Base-by-base conservation (phyloP, 2,113 vertebrate species). In the Lamprotornis superbus region DNA sequence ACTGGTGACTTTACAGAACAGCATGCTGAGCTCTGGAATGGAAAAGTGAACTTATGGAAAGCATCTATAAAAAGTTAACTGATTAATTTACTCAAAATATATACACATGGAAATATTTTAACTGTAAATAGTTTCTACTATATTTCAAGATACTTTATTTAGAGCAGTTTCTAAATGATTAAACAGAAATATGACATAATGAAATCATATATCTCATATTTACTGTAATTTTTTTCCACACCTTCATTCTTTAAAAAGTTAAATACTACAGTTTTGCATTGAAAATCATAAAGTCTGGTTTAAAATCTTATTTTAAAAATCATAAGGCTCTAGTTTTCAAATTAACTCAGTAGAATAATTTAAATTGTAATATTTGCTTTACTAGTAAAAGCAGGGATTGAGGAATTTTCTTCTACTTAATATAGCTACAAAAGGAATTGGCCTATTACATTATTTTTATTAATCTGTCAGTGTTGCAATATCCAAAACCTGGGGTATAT, bases 321-420 rank as follows among this genome's bases (percentile, higher is more conserved):
- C 93, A 93, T 83, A 60, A 93, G 82, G 77, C 64, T 98, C 70
- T 94, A 93, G 75, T 95, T 96, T 97, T 96, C 92, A 94, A 95
- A 96, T 94, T 96, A 56, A 87, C 93, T 70, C 57, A 77, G 83
- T 46, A 89, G 63, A 91, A 90, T 95, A 96, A 97, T 96, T 97
- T 92, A 91, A 97, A 89, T 65, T 91, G 61, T 52, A 97, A 94
- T 96, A 89, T 83, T 97, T 69, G 78, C 42, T 96, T 97, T 95
- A 82, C 40, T 95, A 97, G 92, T 90, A 60, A 82, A 97, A 97
- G 93, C 68, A 95, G 73, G 60, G 76, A 96, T 84, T 94, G 92
- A 96, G 64, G 46, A 82, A 74, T 86, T 97, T 96, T 97, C 63
- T 80, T 96, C 70, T 94, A 90, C 75, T 84, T 97, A 95, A 91